Evolutionary conservation across 2,113 vertebrate species (phyloP), one percentile per base, ranked within the genome.

Genomic region (Anthoscopus minutus): DNA sequence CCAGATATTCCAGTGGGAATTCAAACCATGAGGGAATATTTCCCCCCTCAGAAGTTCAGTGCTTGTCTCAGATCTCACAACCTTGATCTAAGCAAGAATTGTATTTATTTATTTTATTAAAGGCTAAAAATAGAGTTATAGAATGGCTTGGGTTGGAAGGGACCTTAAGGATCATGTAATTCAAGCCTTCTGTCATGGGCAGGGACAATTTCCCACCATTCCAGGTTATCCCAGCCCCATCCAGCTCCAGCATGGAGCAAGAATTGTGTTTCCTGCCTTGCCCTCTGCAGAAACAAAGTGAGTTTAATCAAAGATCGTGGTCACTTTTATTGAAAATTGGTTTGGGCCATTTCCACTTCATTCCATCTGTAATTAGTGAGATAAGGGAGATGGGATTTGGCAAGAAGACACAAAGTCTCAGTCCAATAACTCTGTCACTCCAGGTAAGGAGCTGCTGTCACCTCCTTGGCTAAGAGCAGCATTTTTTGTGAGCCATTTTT

Each of bases 321-420:
- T 16, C 42, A 42, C 51, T 91, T 86, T 54, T 48, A 77, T 6
- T 79, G 77, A 78, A 93, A 93, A 91, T 79, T 50, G 61, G 24
- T 76, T 79, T 78, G 38, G 69, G 69, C 80, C 20, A 3, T 64
- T 94, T 92, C 81, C 51, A 67, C 58, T 74, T 1, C 45, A 64
- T 89, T 87, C 70, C 74, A 45, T 79, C 81, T 95, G 89, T 80
- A 95, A 95, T 96, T 97, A 91, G 78, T 6, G 58, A 95, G 89
- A 91, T 91, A 91, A 96, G 81, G 62, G 91, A 95, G 95, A 56
- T 89, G 86, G 84, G 89, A 89, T 88, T 91, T 96, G 94, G 78
- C 56, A 21, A 38, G 44, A 84, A 91, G 50, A 77, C 61, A 40
- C 54, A 33, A 86, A 84, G 53, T 35, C 92, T 94, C 91, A 72